These are phyloP conservation scores for Formica aserva DNA, from an alignment of 2,888 invertebrate species.

Conservation along the genomic window DNA sequence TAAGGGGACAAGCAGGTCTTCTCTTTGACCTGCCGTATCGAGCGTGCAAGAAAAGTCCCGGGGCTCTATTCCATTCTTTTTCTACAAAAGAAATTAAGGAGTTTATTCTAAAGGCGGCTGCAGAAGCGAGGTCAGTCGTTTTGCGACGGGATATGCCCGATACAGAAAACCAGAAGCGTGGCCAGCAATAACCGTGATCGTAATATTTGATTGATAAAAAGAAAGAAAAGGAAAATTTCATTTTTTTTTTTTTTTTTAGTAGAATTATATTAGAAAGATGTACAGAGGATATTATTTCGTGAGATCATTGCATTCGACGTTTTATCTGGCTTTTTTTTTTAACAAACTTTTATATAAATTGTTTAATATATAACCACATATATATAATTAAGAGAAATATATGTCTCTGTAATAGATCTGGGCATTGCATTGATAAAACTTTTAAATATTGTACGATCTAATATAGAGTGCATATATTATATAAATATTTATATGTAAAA, in stretches of 20 bases:
- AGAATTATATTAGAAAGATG: not conserved
- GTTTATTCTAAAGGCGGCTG: slow-evolving; percentile 45
- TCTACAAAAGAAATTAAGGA: slow-evolving; percentile 64
- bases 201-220: slow-evolving; percentile 16
- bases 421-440: not conserved
- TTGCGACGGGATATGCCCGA: not conserved
- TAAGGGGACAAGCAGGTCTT: slow-evolving; percentile 73
- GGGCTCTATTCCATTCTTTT: slow-evolving; percentile 50
- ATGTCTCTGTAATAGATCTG: not conserved
- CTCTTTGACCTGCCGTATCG: slow-evolving; percentile 62
- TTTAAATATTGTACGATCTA: not conserved
- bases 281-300: not conserved
- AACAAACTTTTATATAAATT: not conserved
- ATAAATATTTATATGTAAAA: not conserved
- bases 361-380: not conserved
- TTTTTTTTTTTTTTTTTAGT: slow-evolving; percentile 6
- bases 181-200: not conserved
- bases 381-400: not conserved
- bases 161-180: slow-evolving; percentile 16
- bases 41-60: slow-evolving; percentile 60
- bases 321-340: not conserved
- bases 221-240: not conserved
- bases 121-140: slow-evolving; percentile 6
- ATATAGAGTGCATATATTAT: not conserved
- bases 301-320: not conserved